Percentiles rank a stretch among this genome's conserved stretches.
Conservation (phyloP, 2,888 invertebrate species). For the Mylabris sibirica region DNA sequence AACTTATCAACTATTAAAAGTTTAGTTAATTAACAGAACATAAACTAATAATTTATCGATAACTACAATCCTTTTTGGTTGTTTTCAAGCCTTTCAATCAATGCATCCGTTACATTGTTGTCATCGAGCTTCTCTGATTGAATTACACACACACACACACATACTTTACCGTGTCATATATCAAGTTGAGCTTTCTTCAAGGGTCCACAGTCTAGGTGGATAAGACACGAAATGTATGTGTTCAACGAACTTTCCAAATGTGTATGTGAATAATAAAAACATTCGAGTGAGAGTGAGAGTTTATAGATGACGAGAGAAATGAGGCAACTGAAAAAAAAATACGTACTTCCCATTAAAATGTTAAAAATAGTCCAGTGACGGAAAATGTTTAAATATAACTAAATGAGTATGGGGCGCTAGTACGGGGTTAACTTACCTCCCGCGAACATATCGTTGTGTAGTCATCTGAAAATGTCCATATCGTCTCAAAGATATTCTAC, state of each 20-base stretch:
- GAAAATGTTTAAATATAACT: slow-evolving; percentile 56
- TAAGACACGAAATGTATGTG: slow-evolving; percentile 16
- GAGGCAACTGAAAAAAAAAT: slow-evolving; percentile 47
- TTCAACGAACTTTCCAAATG: slow-evolving; percentile 29
- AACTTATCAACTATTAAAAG: no score
- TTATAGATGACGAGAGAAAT: slow-evolving; percentile 15
- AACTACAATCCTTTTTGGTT: no score
- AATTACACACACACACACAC: slow-evolving; percentile 22
- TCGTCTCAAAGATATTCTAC: not conserved
- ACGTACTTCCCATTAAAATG: slow-evolving; percentile 50
- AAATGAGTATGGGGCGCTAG: slow-evolving; percentile 43
- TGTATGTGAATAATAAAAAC: slow-evolving; percentile 43
- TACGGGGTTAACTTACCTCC: slow-evolving; percentile 41
- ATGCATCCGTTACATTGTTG: slow-evolving; percentile 14
- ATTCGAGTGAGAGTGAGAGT: slow-evolving; percentile 18
- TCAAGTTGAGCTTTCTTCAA: slow-evolving; percentile 16
- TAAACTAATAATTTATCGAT: no score
- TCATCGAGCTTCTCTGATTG: slow-evolving; percentile 27
- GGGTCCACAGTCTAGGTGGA: slow-evolving; percentile 19
- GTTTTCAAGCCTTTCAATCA: slow-evolving; percentile 19
- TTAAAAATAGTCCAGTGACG: slow-evolving; percentile 56
- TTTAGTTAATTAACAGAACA: no score
- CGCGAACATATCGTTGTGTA: slow-evolving; percentile 36
- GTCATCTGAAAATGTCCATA: not conserved
- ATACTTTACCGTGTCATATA: slow-evolving; percentile 15